These are phyloP conservation scores for Catostomus latipinnis DNA, from an alignment of 2,797 vertebrate genomes.

Conservation along the genomic window DNA sequence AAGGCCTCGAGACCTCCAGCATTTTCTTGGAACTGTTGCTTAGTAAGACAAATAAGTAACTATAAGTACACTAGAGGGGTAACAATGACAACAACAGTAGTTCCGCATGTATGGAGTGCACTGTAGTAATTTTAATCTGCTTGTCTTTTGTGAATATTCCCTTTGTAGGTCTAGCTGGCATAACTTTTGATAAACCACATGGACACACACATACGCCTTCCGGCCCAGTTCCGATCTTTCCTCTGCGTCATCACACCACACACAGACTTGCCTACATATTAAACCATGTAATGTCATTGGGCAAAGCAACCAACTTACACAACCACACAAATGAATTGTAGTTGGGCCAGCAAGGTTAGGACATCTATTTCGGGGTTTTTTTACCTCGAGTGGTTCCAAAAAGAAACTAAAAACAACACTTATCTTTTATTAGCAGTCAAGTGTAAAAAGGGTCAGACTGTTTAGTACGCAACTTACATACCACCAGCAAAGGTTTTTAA, in stretches of 20 bases:
- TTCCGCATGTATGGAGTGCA: not conserved
- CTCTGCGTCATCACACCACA: slow-evolving; percentile 46
- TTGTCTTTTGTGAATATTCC: not conserved
- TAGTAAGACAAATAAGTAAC: slow-evolving; percentile 46
- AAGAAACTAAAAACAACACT: not conserved
- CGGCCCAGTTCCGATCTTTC: slow-evolving; percentile 4
- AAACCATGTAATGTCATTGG: slow-evolving; percentile 25
- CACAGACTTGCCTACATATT: slow-evolving; percentile 48
- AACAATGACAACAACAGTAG: slow-evolving; percentile 6
- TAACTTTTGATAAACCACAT: not conserved
- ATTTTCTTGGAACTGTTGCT: slow-evolving; percentile 51
- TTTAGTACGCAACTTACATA: not conserved
- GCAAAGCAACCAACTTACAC: slow-evolving; percentile 27
- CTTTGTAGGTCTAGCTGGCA: not conserved
- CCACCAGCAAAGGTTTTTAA: slow-evolving; percentile 25
- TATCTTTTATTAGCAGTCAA: slow-evolving; percentile 10
- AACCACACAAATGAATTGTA: not conserved
- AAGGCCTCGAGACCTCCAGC: slow-evolving; percentile 54
- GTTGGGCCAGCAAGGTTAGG: not conserved
- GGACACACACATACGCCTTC: slow-evolving; percentile 1
- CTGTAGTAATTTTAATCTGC: slow-evolving; percentile 6
- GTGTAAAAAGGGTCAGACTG: slow-evolving; percentile 1
- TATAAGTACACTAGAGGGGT: slow-evolving; percentile 8
- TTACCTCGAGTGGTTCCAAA: slow-evolving; percentile 11
- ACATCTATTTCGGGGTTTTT: not conserved